Conservation (phyloP, 2,113 vertebrate species). For the Lanius ludovicianus region DNA sequence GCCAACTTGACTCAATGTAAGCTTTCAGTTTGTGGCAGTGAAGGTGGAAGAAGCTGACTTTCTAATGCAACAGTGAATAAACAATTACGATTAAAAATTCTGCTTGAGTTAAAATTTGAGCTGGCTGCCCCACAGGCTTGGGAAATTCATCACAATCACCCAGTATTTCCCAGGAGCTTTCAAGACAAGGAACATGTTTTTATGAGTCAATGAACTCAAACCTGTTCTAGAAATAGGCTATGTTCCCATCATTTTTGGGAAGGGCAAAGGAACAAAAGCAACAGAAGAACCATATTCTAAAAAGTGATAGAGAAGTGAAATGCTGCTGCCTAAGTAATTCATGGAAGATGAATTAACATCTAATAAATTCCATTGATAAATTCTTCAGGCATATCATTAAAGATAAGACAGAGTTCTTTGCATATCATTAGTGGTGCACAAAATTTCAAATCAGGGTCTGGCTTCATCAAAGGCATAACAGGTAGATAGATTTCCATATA, state of each 20-base stretch:
- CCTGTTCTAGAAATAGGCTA: not conserved
- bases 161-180: not conserved
- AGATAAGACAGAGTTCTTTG: constrained; percentile 53
- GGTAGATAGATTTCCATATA: constrained; percentile 64
- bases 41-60: not conserved
- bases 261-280: not conserved
- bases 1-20: not conserved
- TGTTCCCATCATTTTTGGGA: not conserved
- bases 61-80: not conserved
- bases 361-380: constrained; percentile 54
- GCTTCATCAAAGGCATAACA: constrained; percentile 53
- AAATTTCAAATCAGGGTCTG: constrained; percentile 41
- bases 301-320: not conserved
- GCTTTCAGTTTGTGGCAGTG: not conserved
- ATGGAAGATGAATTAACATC: constrained; percentile 21
- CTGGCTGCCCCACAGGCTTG: not conserved
- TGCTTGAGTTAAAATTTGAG: not conserved
- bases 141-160: not conserved
- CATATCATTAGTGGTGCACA: constrained; percentile 48
- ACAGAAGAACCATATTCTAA: not conserved
- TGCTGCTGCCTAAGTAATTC: not conserved
- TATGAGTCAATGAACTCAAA: not conserved
- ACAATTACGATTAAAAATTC: not conserved
- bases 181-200: not conserved
- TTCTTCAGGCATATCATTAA: constrained; percentile 53